phyloP scores from a whole-genome alignment of 2,113 vertebrate genomes.

The western clawed frog (Xenopus tropicalis) region UCB_Xtro_10.0 CM004444.2:112422501-112423000 shows the following conservation, averaged over 20 bases:
- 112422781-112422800: slow-evolving; percentile 21
- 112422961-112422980: slow-evolving; percentile 28
- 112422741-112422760: slow-evolving; percentile 14
- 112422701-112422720: background rate
- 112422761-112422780: slow-evolving; percentile 23
- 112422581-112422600: too few species aligned
- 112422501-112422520: too few species aligned
- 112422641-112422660: background rate
- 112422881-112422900: slow-evolving; percentile 38
- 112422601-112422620: too few species aligned
- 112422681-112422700: background rate
- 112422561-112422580: too few species aligned
- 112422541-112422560: too few species aligned
- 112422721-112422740: slow-evolving; percentile 7
- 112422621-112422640: background rate
- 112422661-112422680: slow-evolving; percentile 3
- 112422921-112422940: slow-evolving; percentile 2
- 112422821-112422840: slow-evolving; percentile 18
- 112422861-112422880: slow-evolving; percentile 34
- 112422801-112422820: slow-evolving; percentile 19
- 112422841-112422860: slow-evolving; percentile 29
- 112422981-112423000: background rate
- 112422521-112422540: too few species aligned
- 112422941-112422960: slow-evolving; percentile 23
- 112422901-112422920: slow-evolving; percentile 9